Evolutionary conservation across 1,140 invertebrate genomes (phyloP), one percentile per base, ranked within the genome.

Genomic region (Cherax destructor): DNA sequence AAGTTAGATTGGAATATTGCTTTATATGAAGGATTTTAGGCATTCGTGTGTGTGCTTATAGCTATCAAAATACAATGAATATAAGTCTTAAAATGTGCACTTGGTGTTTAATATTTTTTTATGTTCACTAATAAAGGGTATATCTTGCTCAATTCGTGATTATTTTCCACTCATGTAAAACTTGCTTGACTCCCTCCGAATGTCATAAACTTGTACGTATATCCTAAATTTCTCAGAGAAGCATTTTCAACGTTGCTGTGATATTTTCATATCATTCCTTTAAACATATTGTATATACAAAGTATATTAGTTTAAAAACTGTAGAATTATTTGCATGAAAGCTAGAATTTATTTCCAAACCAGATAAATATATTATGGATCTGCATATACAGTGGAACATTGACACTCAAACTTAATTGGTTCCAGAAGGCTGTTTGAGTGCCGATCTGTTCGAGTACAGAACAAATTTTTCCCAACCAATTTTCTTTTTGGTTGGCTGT

Each of bases 181-280:
- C 65, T 21, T 76, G 72, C 61, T 65, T 85, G 65, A 85, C 83
- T 85, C 83, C 83, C 83, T 85, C 83, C 83, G 11, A 85, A 74
- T 74, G 65, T 85, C 56, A 59, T 16, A 61, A 83, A 83, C 80
- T 83, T 72, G 61, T 50, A n/a, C n/a, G n/a, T n/a, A 52, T 85
- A 74, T 85, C 83, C 83, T 74, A 30, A 85, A 85, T 85, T 85
- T 61, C 69, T 85, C 65, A 74, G 83, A 74, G 65, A 85, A 85
- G 50, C 50, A 74, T 85, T 74, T 72, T 49, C 72, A 85, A 85
- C 83, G 69, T 74, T 85, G 65, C 83, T 85, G 83, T 85, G 83
- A 85, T 85, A 85, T 41, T 85, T 85, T 85, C 83, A 85, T 85
- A 85, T 85, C 83, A 85, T 85, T 85, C 83, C 83, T 85, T 85